Base-by-base conservation (phyloP, 64 coral and sea anemone species). In the Pocillopora verrucosa region DNA sequence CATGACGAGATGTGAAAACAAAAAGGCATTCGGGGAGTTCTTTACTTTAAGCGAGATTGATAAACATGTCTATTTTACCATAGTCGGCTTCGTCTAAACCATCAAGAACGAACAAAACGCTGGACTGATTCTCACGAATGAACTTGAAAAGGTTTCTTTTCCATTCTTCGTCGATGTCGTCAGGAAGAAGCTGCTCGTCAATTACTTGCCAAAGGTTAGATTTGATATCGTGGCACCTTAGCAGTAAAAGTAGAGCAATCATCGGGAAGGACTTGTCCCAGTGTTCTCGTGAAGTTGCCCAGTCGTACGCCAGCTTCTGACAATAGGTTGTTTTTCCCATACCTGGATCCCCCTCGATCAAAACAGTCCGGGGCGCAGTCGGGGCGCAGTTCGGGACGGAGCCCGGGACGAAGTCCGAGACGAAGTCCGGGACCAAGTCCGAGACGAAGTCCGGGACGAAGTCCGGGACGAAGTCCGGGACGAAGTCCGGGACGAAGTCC, bases 31-130 rank as follows among this genome's bases (percentile, higher is more conserved):
- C 10, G 7, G 56, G 1, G 22, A 88, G 58, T 9, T 26, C 36
- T 76, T 74, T 88, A 38, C 70, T 1, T 61, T 76, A 4, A 24
- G 60, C 34, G 17, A 88, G 59, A 24, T 87, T 10, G 25, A 56
- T 30, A 34, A 37, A 59, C 38, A 60, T 58, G 56, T 19, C 13
- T 19, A 75, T 17, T 60, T 22, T n/a, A 38, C 5, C 5, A 2
- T 16, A 16, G 20, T 73, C 20, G 0, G n/a, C 73, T 76, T 88
- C 86, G 61, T 88, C 86, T 1, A 88, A 76, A 10, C 86, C 86
- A 76, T 88, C 86, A 34, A 88, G 75, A 11, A 88, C 75, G 20
- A 88, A 9, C 57, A 88, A n/a, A 34, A 88, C 86, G 38, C 61
- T 69, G 7, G 76, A 75, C 61, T 89, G 88, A 68, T 89, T 80